A percentile compares a stretch with the other conserved stretches of the same genome.
These are phyloP conservation scores for Rhynchonycteris naso DNA, from an alignment of 2,797 vertebrate genomes.

Conservation along the genomic window DNA sequence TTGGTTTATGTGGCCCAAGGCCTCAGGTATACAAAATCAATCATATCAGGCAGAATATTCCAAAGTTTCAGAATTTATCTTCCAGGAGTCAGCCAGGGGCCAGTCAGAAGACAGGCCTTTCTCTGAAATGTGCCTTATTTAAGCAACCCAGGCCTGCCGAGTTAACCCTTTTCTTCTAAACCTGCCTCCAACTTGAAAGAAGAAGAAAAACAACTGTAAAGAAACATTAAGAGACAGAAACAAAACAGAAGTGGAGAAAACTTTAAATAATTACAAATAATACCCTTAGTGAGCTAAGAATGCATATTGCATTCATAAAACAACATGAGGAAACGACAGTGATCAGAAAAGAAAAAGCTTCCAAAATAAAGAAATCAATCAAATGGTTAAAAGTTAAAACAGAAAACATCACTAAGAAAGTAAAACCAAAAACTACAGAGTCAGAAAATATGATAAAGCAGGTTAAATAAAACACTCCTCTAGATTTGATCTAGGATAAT, in stretches of 20 bases:
- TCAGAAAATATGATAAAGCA: not conserved
- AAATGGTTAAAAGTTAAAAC: conserved; percentile 27
- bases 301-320: not conserved
- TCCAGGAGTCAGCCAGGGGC: not conserved
- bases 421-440: not conserved
- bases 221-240: not conserved
- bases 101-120: not conserved
- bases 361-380: conserved; percentile 7
- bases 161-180: not conserved
- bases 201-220: not conserved
- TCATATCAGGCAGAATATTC: conserved; percentile 13
- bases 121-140: not conserved
- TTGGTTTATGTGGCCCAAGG: not conserved
- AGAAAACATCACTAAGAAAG: not conserved
- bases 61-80: not conserved
- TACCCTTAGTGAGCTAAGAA: not conserved
- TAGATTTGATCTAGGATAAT: not conserved
- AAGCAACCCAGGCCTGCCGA: not conserved
- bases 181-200: not conserved
- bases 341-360: not conserved
- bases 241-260: conserved; percentile 24
- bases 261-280: not conserved
- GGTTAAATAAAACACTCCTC: not conserved
- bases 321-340: not conserved
- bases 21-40: not conserved